Evolutionary conservation across 2,888 invertebrate genomes (phyloP), one percentile per base, ranked within the genome.

Genomic region (Quadroppia sp.): DNA sequence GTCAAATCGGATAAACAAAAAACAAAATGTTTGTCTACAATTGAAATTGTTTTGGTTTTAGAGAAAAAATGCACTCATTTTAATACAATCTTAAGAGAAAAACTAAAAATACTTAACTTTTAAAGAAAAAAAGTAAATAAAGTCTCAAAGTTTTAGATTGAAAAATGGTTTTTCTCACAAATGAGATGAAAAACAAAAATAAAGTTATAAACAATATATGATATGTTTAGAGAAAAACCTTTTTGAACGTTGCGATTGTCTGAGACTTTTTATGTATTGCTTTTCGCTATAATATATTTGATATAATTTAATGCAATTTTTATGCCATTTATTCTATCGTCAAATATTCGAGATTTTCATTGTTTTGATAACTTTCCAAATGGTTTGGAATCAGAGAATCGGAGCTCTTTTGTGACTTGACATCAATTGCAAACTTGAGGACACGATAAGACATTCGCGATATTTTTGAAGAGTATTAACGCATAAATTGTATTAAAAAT

Each of bases 381-480:
- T 56, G 56, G 56, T 28, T 56, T 56, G 56, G 28, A 56, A 56
- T 28, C 4, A 45, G 1, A 56, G 56, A 56, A 4, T 56, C 56
- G 53, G 25, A 11, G 3, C 28, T 17, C 17, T 56, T 28, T 28
- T 17, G 11, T 6, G 28, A 13, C 13, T 28, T 2, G 56, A 17
- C 28, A 28, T 45, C 15, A 56, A 1, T 13, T 9, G 56, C 28
- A 23, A 50, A 20, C 6, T 13, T 23, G 4, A 7, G 4, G 53
- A 25, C 53, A 53, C 13, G 11, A 7, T 25, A 23, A 53, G 53
- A 53, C 53, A 23, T 56, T 56, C 28, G 56, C 28, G 17, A 56
- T 53, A 53, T 53, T 53, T 53, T 56, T 56, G 56, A 56, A 56
- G 28, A 56, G 56, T 28, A 56, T 56, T 56, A 56, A 28, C 56